These are phyloP conservation scores for Catajapyx aquilonaris DNA, from an alignment of 1,140 invertebrate species.

Conservation along the genomic window DNA sequence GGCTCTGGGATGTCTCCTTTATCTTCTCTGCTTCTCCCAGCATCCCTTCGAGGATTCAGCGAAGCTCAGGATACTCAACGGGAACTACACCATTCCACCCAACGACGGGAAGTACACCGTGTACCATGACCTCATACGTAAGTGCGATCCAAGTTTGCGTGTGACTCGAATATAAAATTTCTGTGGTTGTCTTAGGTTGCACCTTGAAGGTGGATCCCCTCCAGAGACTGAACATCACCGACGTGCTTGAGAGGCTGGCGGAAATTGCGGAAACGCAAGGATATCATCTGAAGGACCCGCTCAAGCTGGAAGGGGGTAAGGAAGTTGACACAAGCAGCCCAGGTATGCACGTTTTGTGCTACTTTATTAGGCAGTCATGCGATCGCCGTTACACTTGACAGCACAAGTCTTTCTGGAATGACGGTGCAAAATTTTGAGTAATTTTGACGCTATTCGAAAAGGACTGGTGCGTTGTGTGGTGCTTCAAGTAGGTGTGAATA, in stretches of 20 bases:
- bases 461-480: too few relatives aligned
- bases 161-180: not conserved
- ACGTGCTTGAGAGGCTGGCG: conserved; percentile 60
- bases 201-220: conserved; percentile 66
- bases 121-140: conserved; percentile 78
- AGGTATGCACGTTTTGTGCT: conserved; percentile 6
- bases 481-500: too few relatives aligned
- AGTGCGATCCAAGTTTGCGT: conserved; percentile 19
- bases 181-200: conserved; percentile 31
- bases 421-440: too few relatives aligned
- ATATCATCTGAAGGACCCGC: conserved; percentile 50
- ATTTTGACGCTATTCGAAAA: too few relatives aligned
- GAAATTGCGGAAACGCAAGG: conserved; percentile 66
- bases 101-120: conserved; percentile 56
- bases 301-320: conserved; percentile 37
- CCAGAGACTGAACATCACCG: conserved; percentile 48
- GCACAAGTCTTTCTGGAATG: too few relatives aligned
- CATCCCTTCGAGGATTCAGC: conserved; percentile 97
- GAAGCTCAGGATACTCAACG: conserved; percentile 89
- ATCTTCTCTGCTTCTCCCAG: conserved; percentile 70
- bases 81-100: conserved; percentile 70
- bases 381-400: too few relatives aligned
- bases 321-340: conserved; percentile 28
- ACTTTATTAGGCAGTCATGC: too few relatives aligned
- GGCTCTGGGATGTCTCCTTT: conserved; percentile 92